A percentile compares a stretch with the other conserved stretches of the same genome.
Conservation (phyloP, 2,888 invertebrate genomes). For the Caenorhabditis sp. region DNA sequence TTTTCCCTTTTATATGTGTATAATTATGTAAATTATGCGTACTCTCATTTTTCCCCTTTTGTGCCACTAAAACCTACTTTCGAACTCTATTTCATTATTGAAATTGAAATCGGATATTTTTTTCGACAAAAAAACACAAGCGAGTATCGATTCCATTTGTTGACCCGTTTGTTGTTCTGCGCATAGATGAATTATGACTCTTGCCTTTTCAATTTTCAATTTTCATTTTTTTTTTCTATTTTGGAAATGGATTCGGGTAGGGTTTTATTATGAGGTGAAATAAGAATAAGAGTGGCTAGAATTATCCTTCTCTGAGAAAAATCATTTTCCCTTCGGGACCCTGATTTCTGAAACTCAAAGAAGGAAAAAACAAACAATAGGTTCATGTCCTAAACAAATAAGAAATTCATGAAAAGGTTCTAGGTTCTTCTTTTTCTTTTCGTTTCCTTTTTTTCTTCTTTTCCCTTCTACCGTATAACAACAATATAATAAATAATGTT, state of each 20-base stretch:
- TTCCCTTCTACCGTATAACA: neutral
- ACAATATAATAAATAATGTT: neutral
- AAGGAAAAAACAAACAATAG: neutral
- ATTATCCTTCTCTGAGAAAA: no score
- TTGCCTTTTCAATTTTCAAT: no score
- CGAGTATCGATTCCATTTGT: no score
- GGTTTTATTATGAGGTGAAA: no score
- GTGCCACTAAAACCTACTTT: neutral
- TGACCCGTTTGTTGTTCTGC: no score
- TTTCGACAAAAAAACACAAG: no score
- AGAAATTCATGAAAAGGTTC: neutral
- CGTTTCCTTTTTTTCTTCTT: neutral
- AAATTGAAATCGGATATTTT: neutral
- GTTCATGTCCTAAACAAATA: neutral
- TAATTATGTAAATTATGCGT: neutral
- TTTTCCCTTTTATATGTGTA: neutral
- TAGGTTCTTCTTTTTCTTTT: no score
- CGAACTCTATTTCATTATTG: neutral
- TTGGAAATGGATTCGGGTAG: no score
- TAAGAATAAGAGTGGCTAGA: no score
- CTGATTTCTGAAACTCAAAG: neutral
- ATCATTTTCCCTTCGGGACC: no score
- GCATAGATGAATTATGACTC: no score
- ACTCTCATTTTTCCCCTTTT: slow-evolving; percentile 1
- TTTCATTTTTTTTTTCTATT: no score